A percentile compares a stretch with the other conserved stretches of the same genome.
These are phyloP conservation scores for Lordiphosa collinella DNA, from an alignment of 1,140 invertebrate genomes.

Conservation along the genomic window DNA sequence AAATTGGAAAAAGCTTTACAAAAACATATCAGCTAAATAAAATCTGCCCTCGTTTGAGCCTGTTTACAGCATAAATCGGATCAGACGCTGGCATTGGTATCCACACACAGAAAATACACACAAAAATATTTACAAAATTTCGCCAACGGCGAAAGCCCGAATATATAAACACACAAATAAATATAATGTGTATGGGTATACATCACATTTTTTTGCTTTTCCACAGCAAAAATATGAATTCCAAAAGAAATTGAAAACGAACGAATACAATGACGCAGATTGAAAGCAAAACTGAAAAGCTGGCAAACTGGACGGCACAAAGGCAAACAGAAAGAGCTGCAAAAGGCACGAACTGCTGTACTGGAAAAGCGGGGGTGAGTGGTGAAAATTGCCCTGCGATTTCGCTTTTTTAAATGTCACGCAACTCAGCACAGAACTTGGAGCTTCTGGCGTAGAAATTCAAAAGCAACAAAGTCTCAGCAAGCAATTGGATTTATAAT, in stretches of 20 bases:
- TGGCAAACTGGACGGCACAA: constrained; percentile 8
- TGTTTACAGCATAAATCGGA: constrained; percentile 39
- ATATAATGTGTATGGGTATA: constrained; percentile 8
- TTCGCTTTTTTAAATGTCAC: constrained; percentile 71
- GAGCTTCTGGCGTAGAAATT: constrained; percentile 11
- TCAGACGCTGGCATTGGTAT: constrained; percentile 15
- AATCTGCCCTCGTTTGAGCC: not conserved
- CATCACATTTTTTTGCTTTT: constrained; percentile 7
- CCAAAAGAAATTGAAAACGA: constrained; percentile 65
- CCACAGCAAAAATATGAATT: constrained; percentile 61
- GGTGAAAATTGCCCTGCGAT: constrained; percentile 33
- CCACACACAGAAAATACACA: constrained; percentile 13
- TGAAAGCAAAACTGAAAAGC: constrained; percentile 60
- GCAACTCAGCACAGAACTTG: constrained; percentile 33
- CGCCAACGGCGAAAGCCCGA: constrained; percentile 50
- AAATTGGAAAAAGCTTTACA: too few relatives aligned
- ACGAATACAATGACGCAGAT: constrained; percentile 59
- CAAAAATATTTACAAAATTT: constrained; percentile 70
- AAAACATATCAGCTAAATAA: too few relatives aligned
- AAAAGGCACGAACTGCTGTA: constrained; percentile 45
- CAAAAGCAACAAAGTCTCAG: constrained; percentile 35
- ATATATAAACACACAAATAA: constrained; percentile 63
- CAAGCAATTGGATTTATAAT: constrained; percentile 71
- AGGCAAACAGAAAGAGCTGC: constrained; percentile 42
- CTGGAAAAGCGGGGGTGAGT: not conserved